Evolutionary conservation across 2,797 vertebrate species (phyloP), one percentile per base, ranked within the genome.

Genomic region (Danio tinwini): DNA sequence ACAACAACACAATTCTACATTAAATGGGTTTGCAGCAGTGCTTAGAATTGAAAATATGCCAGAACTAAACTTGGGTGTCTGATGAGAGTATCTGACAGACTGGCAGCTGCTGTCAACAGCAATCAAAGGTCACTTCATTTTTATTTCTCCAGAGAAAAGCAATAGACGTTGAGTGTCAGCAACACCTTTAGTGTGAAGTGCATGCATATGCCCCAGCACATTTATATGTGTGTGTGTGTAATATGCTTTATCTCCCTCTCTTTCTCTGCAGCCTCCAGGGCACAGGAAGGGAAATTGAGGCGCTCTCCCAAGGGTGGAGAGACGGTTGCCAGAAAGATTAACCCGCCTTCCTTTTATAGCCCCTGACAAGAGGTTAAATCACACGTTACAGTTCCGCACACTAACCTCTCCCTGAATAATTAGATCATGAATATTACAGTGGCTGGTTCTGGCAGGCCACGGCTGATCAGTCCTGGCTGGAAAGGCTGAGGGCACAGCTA

Each of bases 321-420:
- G 84, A 83, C 88, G 90, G 88, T 90, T 93, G 90, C 89, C 89
- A 88, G 90, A 91, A 92, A 93, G 93, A 94, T 94, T 93, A 94
- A 93, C 92, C 92, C 90, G 88, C 91, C 93, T 95, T 93, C 93
- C 91, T 91, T 93, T 94, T 92, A 94, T 93, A 94, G 93, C 92
- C 90, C 87, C 88, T 88, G 91, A 93, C 91, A 92, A 93, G 92
- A 93, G 92, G 92, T 93, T 94, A 93, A 93, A 94, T 93, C 91
- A 93, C 91, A 93, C 91, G 91, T 93, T 92, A 93, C 90, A 88
- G 89, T 58, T 89, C 70, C 11, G 76, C 73, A 78, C 82, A 90
- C 90, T 91, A 90, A 92, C 92, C 92, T 88, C 91, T 90, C 90
- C 90, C 86, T 88, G 84, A 89, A 93, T 94, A 94, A 94, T 94